Base-by-base conservation (phyloP, 2,797 vertebrate genomes). In the Thaleichthys pacificus region DNA sequence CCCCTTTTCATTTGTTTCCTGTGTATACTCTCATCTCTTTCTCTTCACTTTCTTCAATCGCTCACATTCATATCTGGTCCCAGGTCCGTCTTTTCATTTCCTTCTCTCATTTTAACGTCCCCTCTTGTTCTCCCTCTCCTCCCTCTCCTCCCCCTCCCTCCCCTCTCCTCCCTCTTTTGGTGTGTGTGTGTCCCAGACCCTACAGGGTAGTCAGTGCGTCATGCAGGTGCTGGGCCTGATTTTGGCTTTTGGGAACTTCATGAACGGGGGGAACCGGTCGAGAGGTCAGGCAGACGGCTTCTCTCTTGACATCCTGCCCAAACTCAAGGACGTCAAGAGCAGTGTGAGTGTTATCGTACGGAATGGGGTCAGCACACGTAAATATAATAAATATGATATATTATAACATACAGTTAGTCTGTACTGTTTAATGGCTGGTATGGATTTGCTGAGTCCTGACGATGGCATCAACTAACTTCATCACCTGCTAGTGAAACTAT, bases 311-410 rank as follows among this genome's bases (percentile, higher is more conserved):
- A 97, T 99, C 80, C 92, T 99, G 80, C 97, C 97, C 72, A 99
- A 99, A 88, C 91, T 99, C 69, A 99, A 98, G 91, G 98, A 99
- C 81, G 97, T 99, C 66, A 99, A 99, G 87, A 99, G 97, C 92
- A 97, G 95, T 60, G 97, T 99, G 92, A 97, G 96, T 94, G 54
- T 26, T 26, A 21, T 7, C 2, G 58, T 21, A 5, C 9, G 22
- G 58, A n/a, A n/a, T 19, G 51, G 51, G 51, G 15, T n/a, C 51
- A 19, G 51, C 51, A 54, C 17, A 8, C 4, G 8, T 11, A n/a
- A n/a, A 54, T 9, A 17, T 7, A n/a, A 54, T n/a, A 4, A 54
- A n/a, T 11, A 42, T 42, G 1, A 42, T 12, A 42, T 42, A 42
- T 42, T 42, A 9, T 1, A 42, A 42, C 38, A 42, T 42, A 42